Base-by-base conservation (phyloP, 2,113 vertebrate genomes). In the Tichodroma muraria region DNA sequence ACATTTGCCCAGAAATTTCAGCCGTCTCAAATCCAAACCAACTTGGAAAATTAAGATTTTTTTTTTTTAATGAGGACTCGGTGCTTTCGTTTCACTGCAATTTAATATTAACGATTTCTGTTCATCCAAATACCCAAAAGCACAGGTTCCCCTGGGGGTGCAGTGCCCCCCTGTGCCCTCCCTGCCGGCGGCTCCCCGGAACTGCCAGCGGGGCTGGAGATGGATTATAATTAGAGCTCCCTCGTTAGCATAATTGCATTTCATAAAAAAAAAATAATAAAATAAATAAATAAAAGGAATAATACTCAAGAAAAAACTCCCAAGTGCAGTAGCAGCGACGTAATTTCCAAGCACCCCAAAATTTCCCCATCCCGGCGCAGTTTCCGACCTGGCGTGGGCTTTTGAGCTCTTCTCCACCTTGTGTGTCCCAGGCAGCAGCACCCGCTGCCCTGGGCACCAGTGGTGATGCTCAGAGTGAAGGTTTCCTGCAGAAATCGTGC, bases 351-450 rank as follows among this genome's bases (percentile, higher is more conserved):
- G 45, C 20, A 42, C 38, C 22, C 70, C 0, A 0, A 9, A 31
- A 8, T 56, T 84, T 54, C 80, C 44, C 45, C 11, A 1, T 80
- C 77, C 54, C 0, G 0, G 5, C 27, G 47, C 0, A 0, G 4
- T 47, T 60, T 37, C 10, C 1, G 0, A 24, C 19, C 13, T 33
- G 4, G 0, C 5, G 0, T 23, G 2, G 0, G 54, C 6, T 86
- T 85, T 31, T 6, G 56, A 66, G 78, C 40, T 49, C 20, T 42
- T n/a, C 40, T 11, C 31, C 60, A 22, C 78, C 33, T 8, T 6
- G 21, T 6, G 8, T 16, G 1, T 83, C 68, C 40, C 75, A 5
- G 28, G 73, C 69, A 71, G 69, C 65, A 5, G 72, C 90, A 25
- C 31, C 9, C 1, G 16, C 61, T 59, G 56, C 53, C 2, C 5